Evolutionary conservation across 2,113 vertebrate species (phyloP), one percentile per base, ranked within the genome.

Genomic region (Phyllostomus hastatus): DNA sequence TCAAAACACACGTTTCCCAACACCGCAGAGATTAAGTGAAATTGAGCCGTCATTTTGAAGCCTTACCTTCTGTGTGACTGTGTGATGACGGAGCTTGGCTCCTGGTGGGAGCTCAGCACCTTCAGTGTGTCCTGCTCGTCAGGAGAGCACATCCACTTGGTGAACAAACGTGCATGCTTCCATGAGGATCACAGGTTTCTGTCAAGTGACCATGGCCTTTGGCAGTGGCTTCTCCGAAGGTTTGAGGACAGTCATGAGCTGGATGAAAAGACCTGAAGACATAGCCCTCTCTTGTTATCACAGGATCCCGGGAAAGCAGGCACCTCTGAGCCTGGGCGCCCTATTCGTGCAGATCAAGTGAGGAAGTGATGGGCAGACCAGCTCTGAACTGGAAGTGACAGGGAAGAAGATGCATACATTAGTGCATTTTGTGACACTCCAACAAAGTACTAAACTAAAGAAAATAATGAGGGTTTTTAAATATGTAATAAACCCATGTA

Each of bases 121-220:
- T 46, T 4, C 20, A 35, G 73, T 0, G 19, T 12, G 2, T 38
- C 3, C 0, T 15, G 35, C 38, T 26, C 0, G 33, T 24, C 41
- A 50, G 16, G 64, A 17, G 38, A 54, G 28, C 48, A 64, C 15
- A 24, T 5, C 7, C 7, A 17, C 38, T 5, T 0, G 0, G 22
- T 57, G 12, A 28, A 33, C 57, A 11, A n/a, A 16, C 0, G 0
- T 84, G n/a, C 19, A 3, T 8, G 50, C 50, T 82, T 20, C 31
- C 20, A 3, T 0, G 5, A 70, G 33, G 16, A 3, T 1, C 31
- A 0, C 7, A 31, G 54, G 31, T 2, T 2, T 7, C 50, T 19
- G 57, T 26, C n/a, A 0, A 7, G n/a, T 1, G 9, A 33, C 26
- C 9, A 1, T 0, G 0, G 2, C 10, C n/a, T 7, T 33, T 59